phyloP scores from a whole-genome alignment of 2,113 vertebrate genomes.

The Scolopax mira region DNA sequence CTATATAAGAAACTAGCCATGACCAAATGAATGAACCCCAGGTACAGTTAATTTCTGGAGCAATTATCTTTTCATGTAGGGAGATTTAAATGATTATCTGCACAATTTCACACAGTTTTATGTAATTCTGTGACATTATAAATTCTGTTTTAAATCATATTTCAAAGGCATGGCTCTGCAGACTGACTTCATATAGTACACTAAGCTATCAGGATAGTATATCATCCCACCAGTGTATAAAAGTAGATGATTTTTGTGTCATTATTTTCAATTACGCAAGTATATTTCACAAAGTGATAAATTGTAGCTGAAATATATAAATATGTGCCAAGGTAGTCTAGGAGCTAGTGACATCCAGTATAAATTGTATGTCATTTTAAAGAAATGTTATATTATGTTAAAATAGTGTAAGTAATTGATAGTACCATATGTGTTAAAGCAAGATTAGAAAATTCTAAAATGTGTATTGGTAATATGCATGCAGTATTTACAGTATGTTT shows the following conservation, averaged over 20 bases:
- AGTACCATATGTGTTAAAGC: neutral
- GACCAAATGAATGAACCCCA: constrained; percentile 99
- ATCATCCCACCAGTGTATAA: constrained; percentile 9
- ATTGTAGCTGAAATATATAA: constrained; percentile 20
- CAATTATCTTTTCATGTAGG: constrained; percentile 99
- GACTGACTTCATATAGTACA: constrained; percentile 65
- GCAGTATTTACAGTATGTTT: neutral
- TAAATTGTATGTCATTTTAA: constrained; percentile 31
- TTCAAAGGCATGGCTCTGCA: constrained; percentile 77
- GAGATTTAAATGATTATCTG: constrained; percentile 99
- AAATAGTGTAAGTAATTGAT: constrained; percentile 17
- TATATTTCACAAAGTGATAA: constrained; percentile 37
- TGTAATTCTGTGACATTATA: constrained; percentile 88
- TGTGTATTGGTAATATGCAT: neutral
- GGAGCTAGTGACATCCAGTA: neutral
- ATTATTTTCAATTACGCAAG: constrained; percentile 67
- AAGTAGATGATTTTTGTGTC: constrained; percentile 44
- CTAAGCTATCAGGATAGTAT: constrained; percentile 41
- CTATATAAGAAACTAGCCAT: constrained; percentile 99
- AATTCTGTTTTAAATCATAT: constrained; percentile 89
- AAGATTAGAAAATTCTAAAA: constrained; percentile 21
- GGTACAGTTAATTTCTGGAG: constrained; percentile 99
- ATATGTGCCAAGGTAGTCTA: neutral
- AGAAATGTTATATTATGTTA: constrained; percentile 11
- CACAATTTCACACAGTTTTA: constrained; percentile 99